Percentiles rank a stretch among this genome's conserved stretches.
phyloP scores from a whole-genome alignment of 92 coral and sea anemone species.

The Porites cylindrica region DNA sequence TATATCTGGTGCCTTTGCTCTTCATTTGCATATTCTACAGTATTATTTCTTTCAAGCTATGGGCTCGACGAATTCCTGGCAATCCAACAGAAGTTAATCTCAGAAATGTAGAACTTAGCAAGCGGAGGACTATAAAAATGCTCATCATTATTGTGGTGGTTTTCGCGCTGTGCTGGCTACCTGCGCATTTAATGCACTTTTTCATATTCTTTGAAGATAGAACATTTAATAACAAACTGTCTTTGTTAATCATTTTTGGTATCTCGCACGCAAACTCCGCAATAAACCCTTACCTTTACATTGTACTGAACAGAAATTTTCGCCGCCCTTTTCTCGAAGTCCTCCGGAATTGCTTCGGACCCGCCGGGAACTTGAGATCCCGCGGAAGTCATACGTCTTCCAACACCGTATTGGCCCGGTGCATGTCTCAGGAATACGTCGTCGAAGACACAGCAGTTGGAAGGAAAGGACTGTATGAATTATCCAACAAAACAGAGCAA shows the following conservation, averaged over 20 bases:
- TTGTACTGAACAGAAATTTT: constrained; percentile 72
- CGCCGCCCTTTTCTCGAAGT: constrained; percentile 71
- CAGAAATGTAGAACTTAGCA: constrained; percentile 60
- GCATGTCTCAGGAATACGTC: constrained; percentile 22
- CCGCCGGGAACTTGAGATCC: constrained; percentile 7
- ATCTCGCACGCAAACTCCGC: constrained; percentile 79
- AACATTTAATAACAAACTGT: not conserved
- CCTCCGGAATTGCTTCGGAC: constrained; percentile 23
- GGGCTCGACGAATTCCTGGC: constrained; percentile 82
- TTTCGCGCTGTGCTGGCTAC: constrained; percentile 82
- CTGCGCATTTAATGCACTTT: constrained; percentile 81
- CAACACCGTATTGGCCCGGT: not conserved
- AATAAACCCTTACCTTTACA: constrained; percentile 77
- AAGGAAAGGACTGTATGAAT: constrained; percentile 16
- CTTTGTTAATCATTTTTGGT: constrained; percentile 52
- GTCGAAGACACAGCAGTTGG: constrained; percentile 15
- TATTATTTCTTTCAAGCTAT: constrained; percentile 73
- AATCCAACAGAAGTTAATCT: constrained; percentile 69
- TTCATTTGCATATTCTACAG: constrained; percentile 69
- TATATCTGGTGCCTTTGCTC: constrained; percentile 61
- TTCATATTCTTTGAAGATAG: constrained; percentile 35
- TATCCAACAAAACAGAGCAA: not conserved
- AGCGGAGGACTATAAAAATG: constrained; percentile 77
- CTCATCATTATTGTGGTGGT: constrained; percentile 72
- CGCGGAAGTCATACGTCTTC: constrained; percentile 34